Evolutionary conservation across 2,797 vertebrate species (phyloP).

Genomic region (Iguana delicatissima): DNA sequence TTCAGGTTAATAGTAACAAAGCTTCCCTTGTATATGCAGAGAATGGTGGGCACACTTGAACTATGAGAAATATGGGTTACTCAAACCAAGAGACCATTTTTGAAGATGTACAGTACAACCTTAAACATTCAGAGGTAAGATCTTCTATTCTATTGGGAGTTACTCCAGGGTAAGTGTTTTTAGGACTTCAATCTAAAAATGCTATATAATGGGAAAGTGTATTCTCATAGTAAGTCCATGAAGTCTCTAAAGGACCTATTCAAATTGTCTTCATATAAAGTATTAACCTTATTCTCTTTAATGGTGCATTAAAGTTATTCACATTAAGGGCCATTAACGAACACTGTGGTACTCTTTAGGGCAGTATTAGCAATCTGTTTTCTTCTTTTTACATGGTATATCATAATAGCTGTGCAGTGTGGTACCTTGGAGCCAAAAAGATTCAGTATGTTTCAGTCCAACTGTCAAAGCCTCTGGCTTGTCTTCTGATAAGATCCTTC

Average conservation of each 20-base stretch:
- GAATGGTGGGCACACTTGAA: neutral
- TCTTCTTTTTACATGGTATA: neutral
- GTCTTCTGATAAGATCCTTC: neutral
- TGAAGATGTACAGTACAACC: neutral
- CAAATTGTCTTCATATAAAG: neutral
- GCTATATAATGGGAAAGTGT: neutral
- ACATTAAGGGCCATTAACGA: neutral
- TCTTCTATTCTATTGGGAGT: neutral
- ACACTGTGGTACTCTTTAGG: neutral
- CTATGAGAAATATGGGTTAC: neutral
- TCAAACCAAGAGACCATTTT: neutral
- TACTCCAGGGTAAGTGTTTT: neutral
- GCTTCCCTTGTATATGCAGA: neutral
- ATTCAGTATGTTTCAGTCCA: constrained; percentile 5
- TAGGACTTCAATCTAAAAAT: neutral
- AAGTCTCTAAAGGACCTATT: neutral
- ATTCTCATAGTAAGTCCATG: neutral
- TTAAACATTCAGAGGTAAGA: neutral
- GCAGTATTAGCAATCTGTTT: neutral
- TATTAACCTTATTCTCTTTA: neutral
- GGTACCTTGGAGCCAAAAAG: neutral
- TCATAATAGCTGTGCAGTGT: neutral
- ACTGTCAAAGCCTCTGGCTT: neutral
- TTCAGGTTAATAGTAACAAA: neutral
- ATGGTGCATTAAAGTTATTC: neutral